These are phyloP conservation scores for Chiloscyllium plagiosum DNA, from an alignment of 2,113 vertebrate species.

Conservation along the genomic window DNA sequence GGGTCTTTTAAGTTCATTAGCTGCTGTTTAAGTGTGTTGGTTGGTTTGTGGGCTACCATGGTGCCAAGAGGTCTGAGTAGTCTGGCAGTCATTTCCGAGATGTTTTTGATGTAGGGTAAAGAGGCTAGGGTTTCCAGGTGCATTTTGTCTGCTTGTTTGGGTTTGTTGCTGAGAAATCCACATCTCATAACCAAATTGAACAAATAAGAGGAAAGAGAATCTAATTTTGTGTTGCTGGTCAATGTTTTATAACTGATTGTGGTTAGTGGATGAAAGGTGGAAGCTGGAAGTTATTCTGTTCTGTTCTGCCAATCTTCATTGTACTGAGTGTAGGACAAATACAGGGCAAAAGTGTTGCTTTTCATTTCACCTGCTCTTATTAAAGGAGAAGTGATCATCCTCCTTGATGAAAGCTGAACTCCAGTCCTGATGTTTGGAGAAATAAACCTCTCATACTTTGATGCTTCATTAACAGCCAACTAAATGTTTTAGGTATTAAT, in stretches of 20 bases:
- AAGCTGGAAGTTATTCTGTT: background rate
- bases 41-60: too few species aligned
- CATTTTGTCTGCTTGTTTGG: too few species aligned
- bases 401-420: background rate
- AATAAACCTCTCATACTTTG: background rate
- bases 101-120: too few species aligned
- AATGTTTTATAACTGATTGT: background rate
- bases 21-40: too few species aligned
- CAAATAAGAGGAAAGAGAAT: background rate
- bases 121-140: too few species aligned
- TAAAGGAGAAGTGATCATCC: background rate
- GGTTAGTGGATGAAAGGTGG: background rate
- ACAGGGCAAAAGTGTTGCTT: background rate
- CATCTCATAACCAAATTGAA: too few species aligned
- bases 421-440: background rate
- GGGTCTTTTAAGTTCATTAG: too few species aligned
- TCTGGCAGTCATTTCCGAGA: too few species aligned
- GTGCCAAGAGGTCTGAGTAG: too few species aligned
- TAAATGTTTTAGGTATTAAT: background rate
- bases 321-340: background rate
- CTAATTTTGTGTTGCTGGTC: background rate
- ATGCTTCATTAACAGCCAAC: constrained; percentile 5
- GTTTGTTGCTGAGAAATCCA: too few species aligned
- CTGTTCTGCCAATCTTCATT: background rate
- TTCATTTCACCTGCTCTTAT: background rate